These are phyloP conservation scores for Alca torda DNA, from an alignment of 2,797 vertebrate genomes.

Conservation along the genomic window DNA sequence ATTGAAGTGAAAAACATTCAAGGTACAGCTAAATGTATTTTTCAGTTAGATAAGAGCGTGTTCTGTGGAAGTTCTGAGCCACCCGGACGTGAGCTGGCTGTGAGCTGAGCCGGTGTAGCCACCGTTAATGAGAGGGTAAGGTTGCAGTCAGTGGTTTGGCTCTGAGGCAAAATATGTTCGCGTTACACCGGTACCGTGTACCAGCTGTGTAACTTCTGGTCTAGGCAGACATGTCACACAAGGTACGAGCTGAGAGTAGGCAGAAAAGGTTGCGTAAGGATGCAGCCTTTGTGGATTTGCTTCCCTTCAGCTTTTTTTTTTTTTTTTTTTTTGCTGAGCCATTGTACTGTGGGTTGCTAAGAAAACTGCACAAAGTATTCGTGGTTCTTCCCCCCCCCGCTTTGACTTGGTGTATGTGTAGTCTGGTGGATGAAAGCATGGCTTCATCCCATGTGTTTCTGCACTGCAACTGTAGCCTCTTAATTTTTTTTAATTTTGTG, in stretches of 20 bases:
- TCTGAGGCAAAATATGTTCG: neutral
- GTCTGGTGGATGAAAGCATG: neutral
- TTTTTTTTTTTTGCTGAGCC: neutral
- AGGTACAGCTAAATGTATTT: neutral
- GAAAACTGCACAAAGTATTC: neutral
- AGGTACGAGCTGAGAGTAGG: neutral
- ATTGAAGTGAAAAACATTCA: neutral
- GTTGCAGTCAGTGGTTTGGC: neutral
- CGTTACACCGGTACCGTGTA: rapidly evolving
- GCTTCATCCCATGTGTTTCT: neutral
- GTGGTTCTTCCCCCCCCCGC: neutral
- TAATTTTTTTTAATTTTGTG: neutral
- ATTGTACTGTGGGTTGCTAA: neutral
- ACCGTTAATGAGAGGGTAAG: neutral
- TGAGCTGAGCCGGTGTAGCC: neutral
- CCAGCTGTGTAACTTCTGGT: neutral
- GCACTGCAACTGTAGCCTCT: too few species aligned
- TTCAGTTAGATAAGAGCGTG: neutral
- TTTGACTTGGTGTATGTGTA: neutral
- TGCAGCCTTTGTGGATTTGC: neutral
- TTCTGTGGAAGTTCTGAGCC: neutral
- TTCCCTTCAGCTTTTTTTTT: neutral
- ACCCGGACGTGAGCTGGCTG: neutral
- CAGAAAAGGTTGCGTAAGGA: neutral
- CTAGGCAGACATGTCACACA: neutral